Conservation (phyloP, 2,113 vertebrate genomes). For the Martes martes region DNA sequence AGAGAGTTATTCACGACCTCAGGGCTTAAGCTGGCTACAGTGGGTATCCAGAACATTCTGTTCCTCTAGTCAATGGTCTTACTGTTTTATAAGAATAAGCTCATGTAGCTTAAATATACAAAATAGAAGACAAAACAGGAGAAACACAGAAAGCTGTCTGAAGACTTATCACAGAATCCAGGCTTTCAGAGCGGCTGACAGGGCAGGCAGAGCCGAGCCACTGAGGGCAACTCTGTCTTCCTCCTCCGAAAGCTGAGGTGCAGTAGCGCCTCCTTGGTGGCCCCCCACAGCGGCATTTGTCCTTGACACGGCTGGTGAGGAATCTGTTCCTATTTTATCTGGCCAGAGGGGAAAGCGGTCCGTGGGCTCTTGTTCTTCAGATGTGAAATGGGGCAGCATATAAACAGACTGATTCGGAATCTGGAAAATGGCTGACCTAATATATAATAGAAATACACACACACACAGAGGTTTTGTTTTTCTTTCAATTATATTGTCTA, state of each 20-base stretch:
- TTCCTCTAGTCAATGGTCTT: background rate
- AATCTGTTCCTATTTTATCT: background rate
- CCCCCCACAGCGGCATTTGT: no score
- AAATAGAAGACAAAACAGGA: background rate
- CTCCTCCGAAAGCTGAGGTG: background rate
- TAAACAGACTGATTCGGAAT: background rate
- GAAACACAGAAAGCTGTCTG: background rate
- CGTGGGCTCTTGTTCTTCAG: background rate
- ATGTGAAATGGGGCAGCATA: background rate
- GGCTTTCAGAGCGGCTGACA: slow-evolving; percentile 4
- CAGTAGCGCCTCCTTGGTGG: background rate
- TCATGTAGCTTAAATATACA: background rate
- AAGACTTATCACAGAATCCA: background rate
- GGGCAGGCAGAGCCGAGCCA: background rate
- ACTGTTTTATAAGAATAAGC: slow-evolving; percentile 41
- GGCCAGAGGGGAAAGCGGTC: background rate
- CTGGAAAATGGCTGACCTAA: background rate
- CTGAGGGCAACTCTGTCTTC: background rate
- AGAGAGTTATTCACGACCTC: background rate
- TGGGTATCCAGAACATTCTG: slow-evolving; percentile 29
- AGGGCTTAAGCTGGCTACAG: slow-evolving; percentile 8
- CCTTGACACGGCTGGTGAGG: background rate
- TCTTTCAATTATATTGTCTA: background rate
- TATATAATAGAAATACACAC: background rate
- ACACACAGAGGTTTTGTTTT: background rate